Percentiles rank a stretch among this genome's conserved stretches.
phyloP scores from a whole-genome alignment of 2,113 vertebrate genomes.

The Delphinapterus leucas region DNA sequence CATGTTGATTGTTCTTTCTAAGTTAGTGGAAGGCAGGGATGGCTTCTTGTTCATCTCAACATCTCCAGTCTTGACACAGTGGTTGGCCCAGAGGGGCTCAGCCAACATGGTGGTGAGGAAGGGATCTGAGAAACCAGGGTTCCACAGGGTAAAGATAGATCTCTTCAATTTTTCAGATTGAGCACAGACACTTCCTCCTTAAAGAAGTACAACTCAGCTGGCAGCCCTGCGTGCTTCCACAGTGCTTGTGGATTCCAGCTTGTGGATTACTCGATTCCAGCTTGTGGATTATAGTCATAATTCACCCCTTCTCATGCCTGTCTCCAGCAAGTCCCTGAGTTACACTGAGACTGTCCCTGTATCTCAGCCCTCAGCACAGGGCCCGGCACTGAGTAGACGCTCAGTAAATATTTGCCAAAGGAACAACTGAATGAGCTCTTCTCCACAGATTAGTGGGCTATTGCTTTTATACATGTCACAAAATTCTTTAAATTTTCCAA shows the following conservation, averaged over 20 bases:
- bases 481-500: neutral
- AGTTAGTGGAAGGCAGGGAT: neutral
- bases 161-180: neutral
- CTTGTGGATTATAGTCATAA: neutral
- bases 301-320: neutral
- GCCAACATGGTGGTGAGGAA: rapidly evolving
- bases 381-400: neutral
- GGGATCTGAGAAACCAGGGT: neutral
- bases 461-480: neutral
- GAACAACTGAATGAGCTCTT: neutral
- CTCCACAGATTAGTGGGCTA: neutral
- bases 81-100: neutral
- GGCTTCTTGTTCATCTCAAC: neutral
- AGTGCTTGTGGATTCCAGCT: neutral
- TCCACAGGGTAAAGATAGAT: neutral
- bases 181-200: neutral
- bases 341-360: neutral
- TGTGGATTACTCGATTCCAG: too few relatives aligned
- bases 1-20: neutral
- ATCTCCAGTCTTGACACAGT: neutral
- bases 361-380: neutral
- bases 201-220: neutral
- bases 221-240: neutral
- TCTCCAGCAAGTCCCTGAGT: neutral
- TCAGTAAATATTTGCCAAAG: neutral